Evolutionary conservation across 2,797 vertebrate species (phyloP).

Genomic region (Premnoplex brunnescens): DNA sequence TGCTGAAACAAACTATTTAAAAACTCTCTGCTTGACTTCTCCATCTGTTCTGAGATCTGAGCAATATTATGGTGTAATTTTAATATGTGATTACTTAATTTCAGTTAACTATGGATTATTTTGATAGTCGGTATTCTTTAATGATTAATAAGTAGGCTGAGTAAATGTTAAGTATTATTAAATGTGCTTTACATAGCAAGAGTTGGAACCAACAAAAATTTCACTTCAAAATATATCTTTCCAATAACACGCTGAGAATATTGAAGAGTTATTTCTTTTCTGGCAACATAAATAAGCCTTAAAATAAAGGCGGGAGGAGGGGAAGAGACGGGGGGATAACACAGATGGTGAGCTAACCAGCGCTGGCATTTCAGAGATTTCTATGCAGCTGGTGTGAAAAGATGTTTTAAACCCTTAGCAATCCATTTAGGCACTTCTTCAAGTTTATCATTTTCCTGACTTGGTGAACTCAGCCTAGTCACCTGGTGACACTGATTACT

Average conservation of each 20-base stretch:
- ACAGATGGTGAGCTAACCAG: constrained; percentile 44
- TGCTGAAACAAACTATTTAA: constrained; percentile 7
- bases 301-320: constrained; percentile 51
- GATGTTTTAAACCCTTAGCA: neutral
- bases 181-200: constrained; percentile 46
- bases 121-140: constrained; percentile 35
- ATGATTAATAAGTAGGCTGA: constrained; percentile 52
- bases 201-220: neutral
- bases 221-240: constrained; percentile 32
- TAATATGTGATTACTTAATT: constrained; percentile 42
- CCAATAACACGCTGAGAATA: neutral
- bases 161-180: constrained; percentile 56
- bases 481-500: neutral
- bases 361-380: constrained; percentile 42
- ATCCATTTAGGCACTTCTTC: neutral
- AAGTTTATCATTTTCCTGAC: neutral
- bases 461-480: neutral
- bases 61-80: neutral
- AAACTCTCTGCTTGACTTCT: constrained; percentile 15
- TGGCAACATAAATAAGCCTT: constrained; percentile 49
- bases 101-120: constrained; percentile 25
- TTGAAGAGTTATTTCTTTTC: constrained; percentile 41
- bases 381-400: constrained; percentile 35
- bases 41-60: constrained; percentile 47
- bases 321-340: neutral